These are phyloP conservation scores for Hyppa rectilinea DNA, from an alignment of 2,888 invertebrate genomes.

Conservation along the genomic window DNA sequence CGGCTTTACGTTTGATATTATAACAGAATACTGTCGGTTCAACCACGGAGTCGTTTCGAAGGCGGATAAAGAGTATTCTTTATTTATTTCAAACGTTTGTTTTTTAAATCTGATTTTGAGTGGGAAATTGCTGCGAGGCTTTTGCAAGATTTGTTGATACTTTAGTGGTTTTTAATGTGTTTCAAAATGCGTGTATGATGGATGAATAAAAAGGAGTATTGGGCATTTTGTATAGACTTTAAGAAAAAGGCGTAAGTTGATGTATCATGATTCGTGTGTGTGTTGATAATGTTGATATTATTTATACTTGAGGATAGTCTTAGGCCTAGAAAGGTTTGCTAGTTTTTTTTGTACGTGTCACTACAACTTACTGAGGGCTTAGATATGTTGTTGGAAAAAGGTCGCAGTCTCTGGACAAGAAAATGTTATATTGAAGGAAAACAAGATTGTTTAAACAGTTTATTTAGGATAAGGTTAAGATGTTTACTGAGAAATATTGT, in stretches of 20 bases:
- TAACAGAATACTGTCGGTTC: constrained; percentile 51
- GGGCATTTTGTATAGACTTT: too few species aligned
- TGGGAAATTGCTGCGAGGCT: not conserved
- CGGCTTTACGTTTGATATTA: constrained; percentile 60
- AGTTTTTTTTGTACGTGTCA: constrained; percentile 22
- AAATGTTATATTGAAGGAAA: constrained; percentile 16
- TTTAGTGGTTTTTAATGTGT: not conserved
- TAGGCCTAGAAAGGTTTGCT: not conserved
- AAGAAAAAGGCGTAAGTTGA: not conserved
- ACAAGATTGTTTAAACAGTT: constrained; percentile 25
- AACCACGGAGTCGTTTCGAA: constrained; percentile 20
- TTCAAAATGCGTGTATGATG: not conserved
- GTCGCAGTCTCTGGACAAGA: constrained; percentile 1
- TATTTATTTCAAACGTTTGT: constrained; percentile 23
- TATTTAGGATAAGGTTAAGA: not conserved
- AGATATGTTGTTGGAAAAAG: constrained; percentile 16
- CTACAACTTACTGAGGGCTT: not conserved
- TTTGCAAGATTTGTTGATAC: not conserved
- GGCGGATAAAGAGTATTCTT: constrained; percentile 15
- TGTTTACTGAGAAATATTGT: not conserved
- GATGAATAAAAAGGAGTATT: not conserved
- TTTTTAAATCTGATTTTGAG: constrained; percentile 22
- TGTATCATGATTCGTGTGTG: not conserved
- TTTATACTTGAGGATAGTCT: not conserved
- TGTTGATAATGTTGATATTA: constrained; percentile 6